These are phyloP conservation scores for Callyntrura sp. DNA, from an alignment of 2,888 invertebrate species.

Conservation along the genomic window DNA sequence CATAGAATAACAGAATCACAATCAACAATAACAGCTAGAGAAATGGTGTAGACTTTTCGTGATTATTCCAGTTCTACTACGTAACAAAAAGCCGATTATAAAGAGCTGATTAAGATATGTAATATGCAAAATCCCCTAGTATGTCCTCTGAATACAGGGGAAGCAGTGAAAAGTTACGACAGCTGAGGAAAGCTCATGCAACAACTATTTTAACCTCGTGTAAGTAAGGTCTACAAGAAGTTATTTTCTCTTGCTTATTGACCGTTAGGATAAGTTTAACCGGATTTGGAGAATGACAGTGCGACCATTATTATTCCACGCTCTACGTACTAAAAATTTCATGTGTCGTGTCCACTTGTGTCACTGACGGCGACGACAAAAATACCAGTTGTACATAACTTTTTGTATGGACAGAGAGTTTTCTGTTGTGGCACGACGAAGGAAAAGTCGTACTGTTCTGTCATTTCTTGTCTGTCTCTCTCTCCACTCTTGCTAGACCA, in stretches of 20 bases:
- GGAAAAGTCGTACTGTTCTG: constrained; percentile 28
- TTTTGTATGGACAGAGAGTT: neutral
- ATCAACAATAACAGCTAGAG: neutral
- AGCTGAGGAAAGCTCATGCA: neutral
- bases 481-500: constrained; percentile 38
- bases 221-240: neutral
- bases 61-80: neutral
- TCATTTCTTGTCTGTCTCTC: constrained; percentile 5
- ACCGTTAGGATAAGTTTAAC: neutral
- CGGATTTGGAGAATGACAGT: constrained; percentile 34
- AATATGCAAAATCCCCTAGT: neutral
- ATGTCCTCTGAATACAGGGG: too few species aligned
- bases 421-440: neutral
- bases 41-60: neutral
- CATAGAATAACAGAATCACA: neutral
- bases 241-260: neutral
- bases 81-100: neutral
- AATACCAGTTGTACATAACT: neutral
- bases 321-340: constrained; percentile 44
- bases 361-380: constrained; percentile 34
- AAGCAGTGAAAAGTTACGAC: too few species aligned
- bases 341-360: constrained; percentile 39
- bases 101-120: constrained; percentile 7
- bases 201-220: too few species aligned
- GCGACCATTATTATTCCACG: constrained; percentile 48